Evolutionary conservation across 2,113 vertebrate genomes (phyloP).

Genomic region (Corythornis vintsioides): DNA sequence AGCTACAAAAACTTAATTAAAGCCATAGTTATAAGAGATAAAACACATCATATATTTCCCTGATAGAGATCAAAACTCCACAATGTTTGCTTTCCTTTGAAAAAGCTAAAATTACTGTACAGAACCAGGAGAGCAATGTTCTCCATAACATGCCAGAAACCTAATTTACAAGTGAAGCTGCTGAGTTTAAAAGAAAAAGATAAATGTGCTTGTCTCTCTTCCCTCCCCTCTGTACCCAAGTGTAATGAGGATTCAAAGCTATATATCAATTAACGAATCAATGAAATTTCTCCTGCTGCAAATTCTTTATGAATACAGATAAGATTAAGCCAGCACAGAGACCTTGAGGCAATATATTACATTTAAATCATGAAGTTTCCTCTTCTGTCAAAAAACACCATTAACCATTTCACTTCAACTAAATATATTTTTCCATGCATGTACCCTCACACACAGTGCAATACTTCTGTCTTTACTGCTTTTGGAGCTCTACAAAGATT

Average conservation of each 20-base stretch:
- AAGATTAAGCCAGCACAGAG: constrained; percentile 29
- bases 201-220: constrained; percentile 15
- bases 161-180: constrained; percentile 18
- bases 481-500: background rate
- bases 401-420: background rate
- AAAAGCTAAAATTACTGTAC: constrained; percentile 19
- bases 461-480: background rate
- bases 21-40: constrained; percentile 14
- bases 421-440: background rate
- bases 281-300: constrained; percentile 23
- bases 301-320: constrained; percentile 40
- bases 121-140: background rate
- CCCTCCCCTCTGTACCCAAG: background rate
- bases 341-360: constrained; percentile 7
- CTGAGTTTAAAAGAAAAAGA: constrained; percentile 59
- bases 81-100: background rate
- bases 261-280: constrained; percentile 64
- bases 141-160: background rate
- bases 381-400: constrained; percentile 38
- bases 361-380: constrained; percentile 38
- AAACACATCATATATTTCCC: background rate
- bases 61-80: background rate
- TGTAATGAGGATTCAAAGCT: constrained; percentile 61
- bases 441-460: background rate
- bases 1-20: constrained; percentile 46